Conservation (phyloP, 1,140 invertebrate genomes). For the Drosophila pruinosa region DNA sequence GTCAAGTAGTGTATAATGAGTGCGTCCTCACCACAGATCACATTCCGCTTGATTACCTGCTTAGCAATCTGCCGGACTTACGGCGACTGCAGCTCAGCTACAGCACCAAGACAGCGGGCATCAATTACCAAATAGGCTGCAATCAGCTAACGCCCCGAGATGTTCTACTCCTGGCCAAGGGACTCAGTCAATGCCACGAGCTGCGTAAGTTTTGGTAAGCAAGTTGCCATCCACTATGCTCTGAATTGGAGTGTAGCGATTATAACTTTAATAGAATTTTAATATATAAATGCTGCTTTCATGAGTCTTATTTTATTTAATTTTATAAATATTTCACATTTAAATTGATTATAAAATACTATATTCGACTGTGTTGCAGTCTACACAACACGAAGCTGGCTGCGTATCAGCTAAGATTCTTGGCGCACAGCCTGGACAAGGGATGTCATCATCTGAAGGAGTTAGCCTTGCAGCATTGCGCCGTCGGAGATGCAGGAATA, state of each 20-base stretch:
- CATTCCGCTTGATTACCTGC: slow-evolving; percentile 82
- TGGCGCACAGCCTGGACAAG: slow-evolving; percentile 76
- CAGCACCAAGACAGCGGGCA: slow-evolving; percentile 77
- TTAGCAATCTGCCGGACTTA: slow-evolving; percentile 81
- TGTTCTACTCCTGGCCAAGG: slow-evolving; percentile 61
- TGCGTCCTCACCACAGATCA: slow-evolving; percentile 62
- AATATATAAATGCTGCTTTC: not conserved
- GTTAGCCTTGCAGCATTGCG: slow-evolving; percentile 75
- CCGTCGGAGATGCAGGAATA: slow-evolving; percentile 78
- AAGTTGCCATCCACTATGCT: not conserved
- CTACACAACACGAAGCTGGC: slow-evolving; percentile 76
- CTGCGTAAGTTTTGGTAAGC: slow-evolving; percentile 70
- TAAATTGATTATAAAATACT: too few species aligned
- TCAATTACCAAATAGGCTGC: slow-evolving; percentile 77
- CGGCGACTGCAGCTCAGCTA: slow-evolving; percentile 76
- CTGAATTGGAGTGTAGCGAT: too few species aligned
- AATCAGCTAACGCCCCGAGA: slow-evolving; percentile 73
- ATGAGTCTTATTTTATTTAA: too few species aligned
- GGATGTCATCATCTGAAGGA: slow-evolving; percentile 69
- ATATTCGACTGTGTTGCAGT: too few species aligned
- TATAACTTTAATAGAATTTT: too few species aligned
- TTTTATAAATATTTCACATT: too few species aligned
- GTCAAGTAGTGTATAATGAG: not conserved
- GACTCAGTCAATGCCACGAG: slow-evolving; percentile 74
- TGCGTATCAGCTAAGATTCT: slow-evolving; percentile 68